Base-by-base conservation (phyloP, 2,888 invertebrate genomes). In the Nipponacmea schrenckii region DNA sequence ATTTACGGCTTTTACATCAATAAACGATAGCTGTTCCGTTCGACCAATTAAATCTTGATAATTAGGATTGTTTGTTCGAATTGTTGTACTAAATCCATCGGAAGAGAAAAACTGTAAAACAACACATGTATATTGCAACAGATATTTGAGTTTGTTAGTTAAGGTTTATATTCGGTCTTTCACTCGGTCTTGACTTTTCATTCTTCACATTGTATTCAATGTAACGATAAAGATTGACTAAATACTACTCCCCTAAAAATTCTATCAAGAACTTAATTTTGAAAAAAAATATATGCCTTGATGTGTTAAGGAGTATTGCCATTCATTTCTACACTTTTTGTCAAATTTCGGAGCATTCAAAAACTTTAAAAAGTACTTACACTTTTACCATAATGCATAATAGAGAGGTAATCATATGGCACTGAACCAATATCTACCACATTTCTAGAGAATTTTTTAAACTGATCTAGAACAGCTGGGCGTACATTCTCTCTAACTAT, bases 351-450 rank as follows among this genome's bases (percentile, higher is more conserved):
- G 5, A 31, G 31, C 5, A 31, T 31, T 31, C 2, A 31, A 31
- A 31, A 31, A 31, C 31, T 31, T 31, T 31, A 5, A 31, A 31
- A 31, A 31, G 2, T 39, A 69, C 48, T 64, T 46, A 69, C 69
- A 44, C 20, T 64, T 64, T 69, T 69, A 24, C 69, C 69, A 48
- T 69, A 69, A 50, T 69, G 69, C 69, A 69, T 69, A 15, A 69
- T 62, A 17, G 69, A 69, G 14, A 69, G 46, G 64, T 69, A 69
- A 24, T 69, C 69, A 48, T 69, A 69, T 7, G 24, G 44, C 39
- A 69, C 69, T 8, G 44, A 45, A 31, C 31, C 26, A 39, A 45
- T 48, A 15, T 69, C 69, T 8, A 69, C 48, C n/a, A 64, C 20
- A 20, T 46, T 45, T 10, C 45, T 46, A 46, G 48, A 46, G 50